phyloP scores from a whole-genome alignment of 2,113 vertebrate species.

The Synodontis membranacea region DNA sequence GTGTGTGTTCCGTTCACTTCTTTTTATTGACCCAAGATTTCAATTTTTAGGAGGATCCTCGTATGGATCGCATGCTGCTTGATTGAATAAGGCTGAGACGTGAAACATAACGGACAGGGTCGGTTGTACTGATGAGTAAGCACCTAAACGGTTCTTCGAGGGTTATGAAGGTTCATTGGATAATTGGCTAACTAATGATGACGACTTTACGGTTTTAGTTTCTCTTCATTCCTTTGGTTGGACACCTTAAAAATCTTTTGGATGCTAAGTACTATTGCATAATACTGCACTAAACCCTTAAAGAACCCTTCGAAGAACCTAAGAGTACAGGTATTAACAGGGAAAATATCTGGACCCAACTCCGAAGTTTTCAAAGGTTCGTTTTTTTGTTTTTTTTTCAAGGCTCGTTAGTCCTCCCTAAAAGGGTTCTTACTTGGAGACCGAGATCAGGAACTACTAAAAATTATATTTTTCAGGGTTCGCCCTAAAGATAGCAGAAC shows the following conservation, averaged over 20 bases:
- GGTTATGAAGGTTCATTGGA: neutral
- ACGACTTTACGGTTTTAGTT: neutral
- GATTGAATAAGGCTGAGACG: conserved; percentile 14
- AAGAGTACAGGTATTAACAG: neutral
- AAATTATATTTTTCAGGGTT: neutral
- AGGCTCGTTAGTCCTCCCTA: neutral
- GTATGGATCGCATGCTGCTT: conserved; percentile 12
- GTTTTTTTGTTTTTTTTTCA: no score
- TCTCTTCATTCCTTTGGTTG: neutral
- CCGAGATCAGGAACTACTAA: neutral
- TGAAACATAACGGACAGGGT: neutral
- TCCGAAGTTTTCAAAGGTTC: neutral
- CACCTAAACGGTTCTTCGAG: neutral
- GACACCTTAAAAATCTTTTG: neutral
- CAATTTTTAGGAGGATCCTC: conserved; percentile 5
- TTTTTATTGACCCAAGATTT: conserved; percentile 15
- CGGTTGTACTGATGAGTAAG: neutral
- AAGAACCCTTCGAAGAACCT: neutral
- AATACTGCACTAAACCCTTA: neutral
- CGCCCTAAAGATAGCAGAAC: neutral
- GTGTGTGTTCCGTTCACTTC: conserved; percentile 14
- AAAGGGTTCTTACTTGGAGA: neutral
- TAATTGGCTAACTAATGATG: neutral
- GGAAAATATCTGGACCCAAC: neutral
- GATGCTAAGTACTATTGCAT: neutral